Evolutionary conservation across 1,140 invertebrate genomes (phyloP), one percentile per base, ranked within the genome.

Genomic region (Drosophila rufa): DNA sequence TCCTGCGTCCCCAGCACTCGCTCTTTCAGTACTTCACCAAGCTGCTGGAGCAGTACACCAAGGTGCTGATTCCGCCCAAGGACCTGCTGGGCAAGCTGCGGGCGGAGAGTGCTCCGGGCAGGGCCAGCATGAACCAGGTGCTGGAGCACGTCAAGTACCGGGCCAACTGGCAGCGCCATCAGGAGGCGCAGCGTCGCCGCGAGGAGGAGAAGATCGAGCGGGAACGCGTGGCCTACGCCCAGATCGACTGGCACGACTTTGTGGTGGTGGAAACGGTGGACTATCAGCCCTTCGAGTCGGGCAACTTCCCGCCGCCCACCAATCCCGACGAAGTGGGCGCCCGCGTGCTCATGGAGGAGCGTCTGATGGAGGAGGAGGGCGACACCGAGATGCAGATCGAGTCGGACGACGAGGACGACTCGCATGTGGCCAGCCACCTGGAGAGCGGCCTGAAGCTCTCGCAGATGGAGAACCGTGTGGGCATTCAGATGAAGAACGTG

Each of bases 231-330:
- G 98, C 98, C 0, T 99, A 99, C 93, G 98, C 98, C 4, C 97
- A 98, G 87, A 99, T 99, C 79, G 99, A 99, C 93, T 99, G 99
- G 99, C 99, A 99, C 92, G 99, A 99, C 94, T 99, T 99, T 94
- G 99, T 99, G 2, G 98, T 99, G 1, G 99, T 99, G 0, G 99
- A 99, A 93, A 99, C 99, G 0, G 99, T 99, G 0, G 99, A 99
- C 93, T 99, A 99, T 93, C 98, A 99, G 80, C 97, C 97, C 1
- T 98, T 98, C 87, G 99, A 99, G 94, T 96, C 96, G 12, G 98
- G 98, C 27, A 97, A 97, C 92, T 98, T 99, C 89, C 99, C 98
- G 19, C 97, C 98, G 8, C 99, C 99, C 0, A 99, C 99, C 0
- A 99, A 97, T 33, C 98, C 99, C 0, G 96, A 98, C 77, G 98